A percentile compares a stretch with the other conserved stretches of the same genome.
phyloP scores from a whole-genome alignment of 2,888 invertebrate genomes.

The Punctoribates punctum region DNA sequence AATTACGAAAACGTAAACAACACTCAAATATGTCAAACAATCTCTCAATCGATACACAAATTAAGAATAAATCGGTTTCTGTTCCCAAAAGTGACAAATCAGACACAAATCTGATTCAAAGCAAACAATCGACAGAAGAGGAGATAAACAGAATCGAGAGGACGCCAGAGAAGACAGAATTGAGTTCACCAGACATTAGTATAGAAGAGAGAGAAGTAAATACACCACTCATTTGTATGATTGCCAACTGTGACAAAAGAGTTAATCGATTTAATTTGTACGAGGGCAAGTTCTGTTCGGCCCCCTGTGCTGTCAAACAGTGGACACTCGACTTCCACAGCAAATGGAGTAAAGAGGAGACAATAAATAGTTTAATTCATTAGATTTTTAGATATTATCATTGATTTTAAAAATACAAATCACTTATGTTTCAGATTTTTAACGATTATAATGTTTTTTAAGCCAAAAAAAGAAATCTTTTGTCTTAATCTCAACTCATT shows the following conservation, averaged over 20 bases:
- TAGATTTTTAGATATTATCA: neutral
- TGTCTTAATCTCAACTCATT: too few species aligned
- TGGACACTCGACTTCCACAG: constrained; percentile 28
- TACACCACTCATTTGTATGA: neutral
- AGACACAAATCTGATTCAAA: too few species aligned
- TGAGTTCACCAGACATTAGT: neutral
- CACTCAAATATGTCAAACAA: neutral
- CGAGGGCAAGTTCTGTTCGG: constrained; percentile 16
- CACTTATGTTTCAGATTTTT: neutral
- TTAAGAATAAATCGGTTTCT: neutral
- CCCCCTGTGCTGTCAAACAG: constrained; percentile 20
- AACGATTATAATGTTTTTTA: neutral
- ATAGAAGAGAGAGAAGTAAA: constrained; percentile 23
- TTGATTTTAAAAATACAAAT: neutral
- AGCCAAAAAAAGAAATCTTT: neutral
- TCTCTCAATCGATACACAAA: neutral
- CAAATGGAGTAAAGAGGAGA: neutral
- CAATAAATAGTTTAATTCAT: neutral
- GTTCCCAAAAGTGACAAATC: neutral
- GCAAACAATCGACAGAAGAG: too few species aligned
- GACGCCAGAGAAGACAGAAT: neutral
- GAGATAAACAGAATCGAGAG: too few species aligned
- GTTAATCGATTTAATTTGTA: neutral
- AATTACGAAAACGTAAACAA: constrained; percentile 21
- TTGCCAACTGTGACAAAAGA: neutral